Percentiles rank a stretch among this genome's conserved stretches.
Evolutionary conservation across 1,140 invertebrate genomes (phyloP).

Genomic region (Drosophila nannoptera): DNA sequence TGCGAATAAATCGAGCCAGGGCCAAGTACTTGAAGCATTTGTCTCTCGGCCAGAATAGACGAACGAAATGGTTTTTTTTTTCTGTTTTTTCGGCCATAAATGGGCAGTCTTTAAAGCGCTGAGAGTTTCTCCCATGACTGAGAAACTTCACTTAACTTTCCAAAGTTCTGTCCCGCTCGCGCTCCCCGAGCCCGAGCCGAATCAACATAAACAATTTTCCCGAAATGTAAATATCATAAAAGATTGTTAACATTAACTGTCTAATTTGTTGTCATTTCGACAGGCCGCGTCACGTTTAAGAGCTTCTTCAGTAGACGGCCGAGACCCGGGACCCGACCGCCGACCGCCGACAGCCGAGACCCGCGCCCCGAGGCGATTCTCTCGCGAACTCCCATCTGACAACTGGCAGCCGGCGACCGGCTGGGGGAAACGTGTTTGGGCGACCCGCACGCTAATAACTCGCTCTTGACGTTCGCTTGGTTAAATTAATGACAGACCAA

Average conservation of each 20-base stretch:
- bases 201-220: constrained; percentile 63
- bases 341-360: constrained; percentile 52
- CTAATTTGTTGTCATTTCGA: constrained; percentile 74
- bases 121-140: constrained; percentile 1
- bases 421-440: constrained; percentile 63
- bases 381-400: constrained; percentile 23
- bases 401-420: constrained; percentile 11
- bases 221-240: constrained; percentile 75
- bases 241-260: constrained; percentile 76
- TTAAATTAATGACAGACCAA: constrained; percentile 70
- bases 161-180: constrained; percentile 3
- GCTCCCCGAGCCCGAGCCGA: constrained; percentile 27
- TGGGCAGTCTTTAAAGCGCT: neutral
- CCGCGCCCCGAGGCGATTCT: constrained; percentile 63
- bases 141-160: constrained; percentile 5
- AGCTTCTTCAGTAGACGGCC: constrained; percentile 63
- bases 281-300: constrained; percentile 39
- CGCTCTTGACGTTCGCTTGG: constrained; percentile 59
- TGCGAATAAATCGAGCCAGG: constrained; percentile 6
- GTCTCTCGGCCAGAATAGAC: no score
- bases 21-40: neutral
- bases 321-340: constrained; percentile 53
- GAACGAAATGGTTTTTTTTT: no score
- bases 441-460: constrained; percentile 72
- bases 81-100: no score